These are phyloP conservation scores for Anguilla rostrata DNA, from an alignment of 2,113 vertebrate species.

Conservation along the genomic window DNA sequence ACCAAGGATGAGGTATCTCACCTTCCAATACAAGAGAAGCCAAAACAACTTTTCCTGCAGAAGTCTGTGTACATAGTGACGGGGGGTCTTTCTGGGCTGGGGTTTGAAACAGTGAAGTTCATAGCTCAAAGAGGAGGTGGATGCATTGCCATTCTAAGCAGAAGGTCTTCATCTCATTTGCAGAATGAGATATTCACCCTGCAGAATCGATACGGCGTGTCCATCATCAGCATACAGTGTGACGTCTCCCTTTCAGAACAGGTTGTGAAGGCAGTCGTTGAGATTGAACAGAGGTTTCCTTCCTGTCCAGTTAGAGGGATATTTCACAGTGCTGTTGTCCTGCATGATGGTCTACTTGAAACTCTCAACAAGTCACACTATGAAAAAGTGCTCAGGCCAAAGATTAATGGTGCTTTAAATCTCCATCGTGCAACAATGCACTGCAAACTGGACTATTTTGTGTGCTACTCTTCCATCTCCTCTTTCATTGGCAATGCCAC, in stretches of 20 bases:
- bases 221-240: constrained; percentile 68
- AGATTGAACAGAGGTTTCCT: constrained; percentile 60
- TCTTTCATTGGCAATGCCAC: constrained; percentile 79
- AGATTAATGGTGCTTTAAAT: constrained; percentile 78
- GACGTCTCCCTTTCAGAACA: constrained; percentile 64
- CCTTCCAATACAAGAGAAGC: constrained; percentile 52
- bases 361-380: constrained; percentile 68
- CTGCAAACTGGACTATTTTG: constrained; percentile 80
- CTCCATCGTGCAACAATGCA: constrained; percentile 75
- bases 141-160: constrained; percentile 74
- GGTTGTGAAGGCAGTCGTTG: constrained; percentile 66
- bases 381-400: constrained; percentile 76
- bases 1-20: constrained; percentile 53
- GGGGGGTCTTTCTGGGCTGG: constrained; percentile 81
- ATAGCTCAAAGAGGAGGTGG: constrained; percentile 74
- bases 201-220: constrained; percentile 53
- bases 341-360: constrained; percentile 73
- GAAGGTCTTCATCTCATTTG: constrained; percentile 61
- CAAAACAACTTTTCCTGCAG: constrained; percentile 66
- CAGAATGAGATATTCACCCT: constrained; percentile 67
- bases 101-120: constrained; percentile 83
- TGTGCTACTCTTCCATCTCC: constrained; percentile 83
- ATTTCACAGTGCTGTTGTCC: constrained; percentile 81
- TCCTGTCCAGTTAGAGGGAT: constrained; percentile 74
- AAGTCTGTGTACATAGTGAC: constrained; percentile 73